phyloP scores from a whole-genome alignment of 1,140 invertebrate genomes.

The Macrobrachium rosenbergii region DNA sequence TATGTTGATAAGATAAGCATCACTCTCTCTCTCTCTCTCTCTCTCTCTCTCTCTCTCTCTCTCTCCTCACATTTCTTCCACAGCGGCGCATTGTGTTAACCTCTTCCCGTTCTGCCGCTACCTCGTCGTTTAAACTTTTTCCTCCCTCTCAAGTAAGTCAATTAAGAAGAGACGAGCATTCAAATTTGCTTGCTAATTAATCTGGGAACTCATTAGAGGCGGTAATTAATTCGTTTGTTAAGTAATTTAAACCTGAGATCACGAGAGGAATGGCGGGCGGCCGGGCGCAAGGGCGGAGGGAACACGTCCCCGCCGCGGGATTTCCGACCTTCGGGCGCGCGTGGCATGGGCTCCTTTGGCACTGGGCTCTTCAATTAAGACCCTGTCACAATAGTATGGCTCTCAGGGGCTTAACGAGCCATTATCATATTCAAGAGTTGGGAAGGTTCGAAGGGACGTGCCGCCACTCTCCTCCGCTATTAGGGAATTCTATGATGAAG shows the following conservation, averaged over 20 bases:
- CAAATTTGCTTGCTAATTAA: constrained; percentile 63
- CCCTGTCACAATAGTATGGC: constrained; percentile 60
- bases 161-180: constrained; percentile 59
- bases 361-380: constrained; percentile 49
- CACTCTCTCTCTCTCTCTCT: neutral
- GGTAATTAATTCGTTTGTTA: constrained; percentile 62
- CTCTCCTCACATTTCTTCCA: neutral
- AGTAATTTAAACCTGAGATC: constrained; percentile 48
- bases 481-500: too few species aligned
- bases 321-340: neutral
- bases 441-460: neutral
- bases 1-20: neutral
- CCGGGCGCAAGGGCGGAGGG: constrained; percentile 8
- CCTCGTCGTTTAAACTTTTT: neutral
- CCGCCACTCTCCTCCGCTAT: too few species aligned
- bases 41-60: neutral
- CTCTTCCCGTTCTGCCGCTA: neutral
- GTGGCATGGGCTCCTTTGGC: constrained; percentile 23
- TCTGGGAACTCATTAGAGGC: constrained; percentile 61
- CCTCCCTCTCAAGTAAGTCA: constrained; percentile 55
- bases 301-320: neutral
- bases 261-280: neutral
- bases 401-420: constrained; percentile 54
- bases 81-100: neutral
- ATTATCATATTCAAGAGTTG: constrained; percentile 61